Evolutionary conservation across 2,888 invertebrate species (phyloP).

Genomic region (Yponomeuta evonymella): DNA sequence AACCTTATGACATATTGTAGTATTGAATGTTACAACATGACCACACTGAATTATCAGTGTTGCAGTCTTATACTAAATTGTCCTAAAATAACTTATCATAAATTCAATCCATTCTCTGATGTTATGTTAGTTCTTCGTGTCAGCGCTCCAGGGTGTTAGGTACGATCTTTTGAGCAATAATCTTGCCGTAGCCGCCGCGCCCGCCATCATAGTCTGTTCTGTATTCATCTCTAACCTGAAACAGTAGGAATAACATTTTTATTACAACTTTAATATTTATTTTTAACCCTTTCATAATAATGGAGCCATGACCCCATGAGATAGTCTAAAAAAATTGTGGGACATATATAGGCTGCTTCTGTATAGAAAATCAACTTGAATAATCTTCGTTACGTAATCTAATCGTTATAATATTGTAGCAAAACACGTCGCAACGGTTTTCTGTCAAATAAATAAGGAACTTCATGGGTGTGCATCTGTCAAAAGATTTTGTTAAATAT

Average conservation of each 20-base stretch:
- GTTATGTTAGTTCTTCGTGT: slow-evolving; percentile 23
- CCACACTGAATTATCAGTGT: neutral
- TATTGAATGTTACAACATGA: neutral
- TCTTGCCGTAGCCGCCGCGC: slow-evolving; percentile 97
- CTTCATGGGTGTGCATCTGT: too few species aligned
- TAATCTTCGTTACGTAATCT: too few species aligned
- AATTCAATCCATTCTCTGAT: neutral
- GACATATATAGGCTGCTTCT: too few species aligned
- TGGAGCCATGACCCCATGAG: too few species aligned
- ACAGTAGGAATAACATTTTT: slow-evolving; percentile 22
- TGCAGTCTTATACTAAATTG: neutral
- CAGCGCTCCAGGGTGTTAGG: slow-evolving; percentile 76
- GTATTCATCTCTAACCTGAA: slow-evolving; percentile 96
- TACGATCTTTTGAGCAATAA: slow-evolving; percentile 88
- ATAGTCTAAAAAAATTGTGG: too few species aligned
- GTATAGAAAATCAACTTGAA: too few species aligned
- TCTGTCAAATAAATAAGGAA: too few species aligned
- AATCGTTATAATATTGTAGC: too few species aligned
- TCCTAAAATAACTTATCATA: neutral
- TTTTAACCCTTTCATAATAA: too few species aligned
- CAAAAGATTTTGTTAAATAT: too few species aligned
- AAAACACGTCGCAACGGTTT: too few species aligned
- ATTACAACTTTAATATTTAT: neutral
- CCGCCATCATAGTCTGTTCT: slow-evolving; percentile 97
- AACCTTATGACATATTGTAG: neutral